Evolutionary conservation across 2,888 invertebrate species (phyloP).

Genomic region (Caradrina clavipalpis): DNA sequence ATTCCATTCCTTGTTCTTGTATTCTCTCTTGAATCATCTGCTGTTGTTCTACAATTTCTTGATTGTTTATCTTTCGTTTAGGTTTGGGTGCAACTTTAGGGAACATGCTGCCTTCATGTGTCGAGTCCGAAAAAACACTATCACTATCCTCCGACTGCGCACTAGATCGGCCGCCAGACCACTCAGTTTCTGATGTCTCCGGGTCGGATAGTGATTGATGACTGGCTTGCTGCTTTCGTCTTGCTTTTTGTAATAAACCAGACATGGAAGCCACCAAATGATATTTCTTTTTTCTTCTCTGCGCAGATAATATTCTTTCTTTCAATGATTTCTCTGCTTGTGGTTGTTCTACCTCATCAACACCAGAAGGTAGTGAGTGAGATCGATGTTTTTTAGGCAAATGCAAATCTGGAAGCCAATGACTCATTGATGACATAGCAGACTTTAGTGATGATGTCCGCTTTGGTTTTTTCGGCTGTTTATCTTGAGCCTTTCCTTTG

Average conservation of each 20-base stretch:
- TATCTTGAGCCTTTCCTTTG: constrained; percentile 89
- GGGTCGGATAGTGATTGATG: constrained; percentile 94
- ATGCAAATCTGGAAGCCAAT: constrained; percentile 95
- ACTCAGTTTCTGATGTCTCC: constrained; percentile 94
- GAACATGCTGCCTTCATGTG: constrained; percentile 92
- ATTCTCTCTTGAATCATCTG: constrained; percentile 85
- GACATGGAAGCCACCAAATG: constrained; percentile 96
- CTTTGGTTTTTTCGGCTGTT: constrained; percentile 92
- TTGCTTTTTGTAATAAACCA: constrained; percentile 96
- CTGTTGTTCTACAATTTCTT: constrained; percentile 88
- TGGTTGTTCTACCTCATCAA: constrained; percentile 89
- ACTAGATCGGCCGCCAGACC: constrained; percentile 91
- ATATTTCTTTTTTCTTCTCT: constrained; percentile 94
- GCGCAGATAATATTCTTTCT: constrained; percentile 86
- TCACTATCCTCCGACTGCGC: constrained; percentile 95
- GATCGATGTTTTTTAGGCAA: constrained; percentile 95
- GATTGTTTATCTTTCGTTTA: constrained; percentile 86
- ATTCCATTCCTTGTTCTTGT: constrained; percentile 86
- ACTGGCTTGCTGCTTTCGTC: constrained; percentile 92
- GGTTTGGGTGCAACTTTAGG: constrained; percentile 91
- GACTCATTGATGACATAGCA: constrained; percentile 95
- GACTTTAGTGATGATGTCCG: constrained; percentile 94
- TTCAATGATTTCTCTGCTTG: constrained; percentile 87
- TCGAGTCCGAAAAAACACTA: constrained; percentile 93
- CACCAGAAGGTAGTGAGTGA: constrained; percentile 95